These are phyloP conservation scores for Charadrius vociferus DNA, from an alignment of 2,113 vertebrate genomes.

Conservation along the genomic window DNA sequence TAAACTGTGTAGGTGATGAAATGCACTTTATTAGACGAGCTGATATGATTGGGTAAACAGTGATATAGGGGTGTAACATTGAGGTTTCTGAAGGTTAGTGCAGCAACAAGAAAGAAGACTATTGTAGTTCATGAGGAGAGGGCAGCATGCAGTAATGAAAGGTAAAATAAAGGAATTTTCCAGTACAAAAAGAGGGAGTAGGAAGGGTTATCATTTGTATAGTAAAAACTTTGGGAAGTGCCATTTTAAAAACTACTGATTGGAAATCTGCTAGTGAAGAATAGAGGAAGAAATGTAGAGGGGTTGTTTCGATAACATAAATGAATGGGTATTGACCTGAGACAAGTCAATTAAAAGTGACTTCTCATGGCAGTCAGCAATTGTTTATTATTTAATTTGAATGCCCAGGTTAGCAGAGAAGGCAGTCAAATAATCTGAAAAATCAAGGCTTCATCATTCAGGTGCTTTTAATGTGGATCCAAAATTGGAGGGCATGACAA, in stretches of 20 bases:
- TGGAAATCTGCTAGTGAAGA: background rate
- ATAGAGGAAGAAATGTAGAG: background rate
- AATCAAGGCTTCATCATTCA: rapidly evolving
- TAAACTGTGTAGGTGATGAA: background rate
- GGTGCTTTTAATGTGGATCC: background rate
- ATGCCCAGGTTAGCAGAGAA: background rate
- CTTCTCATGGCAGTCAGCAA: background rate
- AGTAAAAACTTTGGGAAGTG: background rate
- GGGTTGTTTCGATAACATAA: background rate
- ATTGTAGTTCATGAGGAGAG: background rate
- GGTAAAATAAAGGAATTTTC: background rate
- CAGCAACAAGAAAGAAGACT: background rate
- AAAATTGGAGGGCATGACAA: background rate
- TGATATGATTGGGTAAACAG: background rate
- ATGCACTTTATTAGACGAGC: background rate
- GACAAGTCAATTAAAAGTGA: background rate
- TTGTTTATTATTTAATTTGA: background rate
- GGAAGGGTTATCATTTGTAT: background rate
- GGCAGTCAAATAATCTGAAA: background rate
- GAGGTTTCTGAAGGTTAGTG: background rate
- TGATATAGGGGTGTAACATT: background rate
- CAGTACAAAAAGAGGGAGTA: background rate
- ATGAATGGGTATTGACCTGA: background rate
- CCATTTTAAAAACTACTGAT: background rate
- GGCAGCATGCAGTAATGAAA: background rate